These are phyloP conservation scores for Alexandromys fortis DNA, from an alignment of 2,113 vertebrate species.

Conservation along the genomic window DNA sequence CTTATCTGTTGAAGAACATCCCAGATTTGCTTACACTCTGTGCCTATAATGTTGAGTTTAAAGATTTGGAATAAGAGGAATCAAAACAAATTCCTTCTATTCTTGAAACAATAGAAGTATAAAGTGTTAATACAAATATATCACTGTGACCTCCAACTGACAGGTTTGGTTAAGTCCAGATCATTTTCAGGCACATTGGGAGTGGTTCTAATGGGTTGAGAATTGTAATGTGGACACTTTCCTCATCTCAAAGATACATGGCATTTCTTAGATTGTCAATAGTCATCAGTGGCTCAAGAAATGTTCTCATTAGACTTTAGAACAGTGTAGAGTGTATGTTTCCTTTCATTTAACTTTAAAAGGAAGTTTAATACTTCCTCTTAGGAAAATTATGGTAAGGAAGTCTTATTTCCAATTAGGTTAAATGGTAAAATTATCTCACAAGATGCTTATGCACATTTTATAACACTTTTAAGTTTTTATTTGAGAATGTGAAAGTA, in stretches of 20 bases:
- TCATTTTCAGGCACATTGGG: constrained; percentile 52
- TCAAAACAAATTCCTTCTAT: constrained; percentile 68
- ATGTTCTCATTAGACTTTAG: constrained; percentile 61
- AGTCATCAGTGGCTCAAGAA: constrained; percentile 33
- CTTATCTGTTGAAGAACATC: constrained; percentile 71
- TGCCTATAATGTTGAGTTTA: constrained; percentile 66
- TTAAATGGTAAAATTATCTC: constrained; percentile 71
- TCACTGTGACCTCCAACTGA: constrained; percentile 71
- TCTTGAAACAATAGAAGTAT: constrained; percentile 61
- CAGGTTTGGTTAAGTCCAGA: constrained; percentile 40
- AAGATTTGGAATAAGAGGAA: constrained; percentile 48
- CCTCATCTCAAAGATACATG: constrained; percentile 42
- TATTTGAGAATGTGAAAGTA: constrained; percentile 73
- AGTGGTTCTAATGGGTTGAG: constrained; percentile 57
- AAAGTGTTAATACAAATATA: constrained; percentile 56
- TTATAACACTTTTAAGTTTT: constrained; percentile 63
- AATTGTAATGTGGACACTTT: constrained; percentile 46
- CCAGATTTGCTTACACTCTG: constrained; percentile 73
- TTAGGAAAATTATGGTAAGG: constrained; percentile 49
- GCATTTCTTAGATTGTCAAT: constrained; percentile 65
- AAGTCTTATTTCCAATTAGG: constrained; percentile 62
- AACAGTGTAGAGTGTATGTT: constrained; percentile 54
- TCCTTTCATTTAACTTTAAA: constrained; percentile 66
- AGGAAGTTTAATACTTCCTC: constrained; percentile 50
- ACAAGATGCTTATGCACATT: constrained; percentile 61